Evolutionary conservation across 2,113 vertebrate species (phyloP), one percentile per base, ranked within the genome.

Genomic region (Buteo buteo): DNA sequence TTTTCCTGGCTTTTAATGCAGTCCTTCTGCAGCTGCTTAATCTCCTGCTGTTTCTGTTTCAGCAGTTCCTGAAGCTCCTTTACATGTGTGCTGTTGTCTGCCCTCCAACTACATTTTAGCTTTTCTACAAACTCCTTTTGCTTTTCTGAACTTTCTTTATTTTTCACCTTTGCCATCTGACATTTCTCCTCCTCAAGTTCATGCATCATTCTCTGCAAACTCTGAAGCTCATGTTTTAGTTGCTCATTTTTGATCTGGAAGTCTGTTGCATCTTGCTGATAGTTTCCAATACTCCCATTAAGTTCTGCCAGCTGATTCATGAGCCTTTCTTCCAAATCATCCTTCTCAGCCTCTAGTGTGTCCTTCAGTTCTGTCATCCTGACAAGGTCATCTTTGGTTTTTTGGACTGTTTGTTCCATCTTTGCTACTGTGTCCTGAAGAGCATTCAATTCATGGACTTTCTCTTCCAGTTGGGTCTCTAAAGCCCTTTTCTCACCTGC

Each of bases 301-400:
- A 99, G 98, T 97, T 99, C 99, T 65, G 99, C 99, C 96, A 99
- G 90, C 86, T 99, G 99, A 97, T 99, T 99, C 99, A 99, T 99
- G 50, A 99, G 98, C 77, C 98, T 98, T 91, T 99, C 99, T 97
- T 99, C 99, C 67, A 99, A 97, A 84, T 99, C 99, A 86, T 99
- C 99, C 73, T 99, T 99, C 92, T 99, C 99, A 3, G 96, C 92
- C 87, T 99, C 99, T 16, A 99, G 97, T 1, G 34, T 32, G 11
- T 98, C 94, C 50, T 98, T 98, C 79, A 98, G 97, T 58, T 89
- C 98, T 58, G 98, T 98, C 73, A 98, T 97, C 91, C 98, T 98
- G 34, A 97, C 78, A 16, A 99, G 97, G 73, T 99, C 98, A 0
- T 96, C 96, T 81, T 98, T 98, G 49, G 94, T 98, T 87, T 98